Base-by-base conservation (phyloP, 2,113 vertebrate genomes). In the Cervus canadensis region DNA sequence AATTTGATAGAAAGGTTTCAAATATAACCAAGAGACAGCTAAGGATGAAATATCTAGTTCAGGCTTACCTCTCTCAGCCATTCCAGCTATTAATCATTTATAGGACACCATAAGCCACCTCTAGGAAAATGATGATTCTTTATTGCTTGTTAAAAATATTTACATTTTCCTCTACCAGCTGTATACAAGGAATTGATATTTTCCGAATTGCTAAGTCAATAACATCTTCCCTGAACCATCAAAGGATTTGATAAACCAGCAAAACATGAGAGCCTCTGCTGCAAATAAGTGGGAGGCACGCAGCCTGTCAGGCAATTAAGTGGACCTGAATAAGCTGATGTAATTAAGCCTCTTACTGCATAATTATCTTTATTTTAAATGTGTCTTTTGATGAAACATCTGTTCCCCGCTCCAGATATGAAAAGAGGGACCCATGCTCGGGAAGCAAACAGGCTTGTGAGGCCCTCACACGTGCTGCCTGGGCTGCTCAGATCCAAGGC, bases 331-430 rank as follows among this genome's bases (percentile, higher is more conserved):
- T 99, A 99, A 99, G 98, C 98, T 99, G 97, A 98, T 99, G 98
- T 98, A 99, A 99, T 99, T 99, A 99, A 98, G 98, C 98, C 98
- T 98, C 98, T 98, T 99, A 98, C 98, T 98, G 98, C 98, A 99
- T 98, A 99, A 99, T 99, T 99, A 99, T 99, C 98, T 99, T 99
- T 99, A 98, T 98, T 99, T 99, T 98, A 99, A 99, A 99, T 98
- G 98, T 99, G 98, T 98, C 98, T 99, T 99, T 99, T 99, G 98
- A 99, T 99, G 98, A 98, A 99, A 99, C 99, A 99, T 99, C 99
- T 99, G 99, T 99, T 99, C 98, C 98, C 96, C 98, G 97, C 98
- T 99, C 98, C 97, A 98, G 98, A 99, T 99, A 99, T 99, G 98
- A 99, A 99, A 99, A 99, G 98, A 98, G 98, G 98, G 91, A 98